These are phyloP conservation scores for Cotesia typhae DNA, from an alignment of 1,140 invertebrate species.

Conservation along the genomic window DNA sequence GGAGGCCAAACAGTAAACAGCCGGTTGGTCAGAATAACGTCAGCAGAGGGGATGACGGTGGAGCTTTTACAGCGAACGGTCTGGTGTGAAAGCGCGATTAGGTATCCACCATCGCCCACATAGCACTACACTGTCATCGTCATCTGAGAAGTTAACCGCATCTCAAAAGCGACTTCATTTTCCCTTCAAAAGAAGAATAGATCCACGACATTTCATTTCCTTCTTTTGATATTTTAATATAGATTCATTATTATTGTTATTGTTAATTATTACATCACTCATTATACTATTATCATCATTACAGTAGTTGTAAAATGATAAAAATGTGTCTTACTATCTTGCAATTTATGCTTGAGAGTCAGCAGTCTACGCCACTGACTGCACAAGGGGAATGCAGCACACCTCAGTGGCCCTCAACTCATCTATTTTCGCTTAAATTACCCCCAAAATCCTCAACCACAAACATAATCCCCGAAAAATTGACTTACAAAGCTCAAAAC, in stretches of 20 bases:
- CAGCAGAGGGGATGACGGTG: slow-evolving; percentile 44
- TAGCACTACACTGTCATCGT: neutral
- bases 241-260: no score
- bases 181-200: no score
- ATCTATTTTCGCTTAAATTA: slow-evolving; percentile 4
- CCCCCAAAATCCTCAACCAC: neutral
- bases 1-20: slow-evolving; percentile 67
- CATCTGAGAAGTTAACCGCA: no score
- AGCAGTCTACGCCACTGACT: slow-evolving; percentile 52
- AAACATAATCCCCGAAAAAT: neutral
- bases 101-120: slow-evolving; percentile 4
- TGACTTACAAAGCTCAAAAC: neutral
- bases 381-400: slow-evolving; percentile 52
- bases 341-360: slow-evolving; percentile 33
- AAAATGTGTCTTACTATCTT: slow-evolving; percentile 4
- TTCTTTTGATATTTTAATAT: no score
- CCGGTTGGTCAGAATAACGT: slow-evolving; percentile 64
- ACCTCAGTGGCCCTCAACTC: slow-evolving; percentile 47
- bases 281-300: no score
- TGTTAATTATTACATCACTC: no score
- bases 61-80: slow-evolving; percentile 20
- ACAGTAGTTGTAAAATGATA: no score
- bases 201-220: no score
- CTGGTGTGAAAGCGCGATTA: slow-evolving; percentile 33
- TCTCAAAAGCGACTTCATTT: no score